A percentile compares a stretch with the other conserved stretches of the same genome.
Conservation (phyloP, 2,888 invertebrate species). For the Alsophila aescularia region DNA sequence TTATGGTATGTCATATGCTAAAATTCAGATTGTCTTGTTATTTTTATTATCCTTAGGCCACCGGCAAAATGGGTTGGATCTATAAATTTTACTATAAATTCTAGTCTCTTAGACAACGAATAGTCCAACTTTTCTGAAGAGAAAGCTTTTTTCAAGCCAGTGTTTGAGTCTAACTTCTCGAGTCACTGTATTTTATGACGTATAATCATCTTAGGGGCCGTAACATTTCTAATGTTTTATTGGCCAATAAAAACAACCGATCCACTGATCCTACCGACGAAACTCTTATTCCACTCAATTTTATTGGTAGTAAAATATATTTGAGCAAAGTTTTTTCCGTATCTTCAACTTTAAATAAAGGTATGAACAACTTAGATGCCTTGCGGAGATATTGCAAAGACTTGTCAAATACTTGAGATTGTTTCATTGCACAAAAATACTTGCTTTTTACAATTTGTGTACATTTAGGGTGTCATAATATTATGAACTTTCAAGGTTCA, state of each 20-base stretch:
- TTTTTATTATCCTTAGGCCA: no score
- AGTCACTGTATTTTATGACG: slow-evolving; percentile 15
- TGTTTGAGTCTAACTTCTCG: not conserved
- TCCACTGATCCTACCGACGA: slow-evolving; percentile 18
- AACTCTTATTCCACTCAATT: slow-evolving; percentile 21
- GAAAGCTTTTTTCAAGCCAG: not conserved
- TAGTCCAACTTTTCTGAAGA: not conserved
- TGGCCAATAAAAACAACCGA: slow-evolving; percentile 28
- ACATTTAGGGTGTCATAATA: no score
- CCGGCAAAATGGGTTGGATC: no score
- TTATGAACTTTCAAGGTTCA: no score
- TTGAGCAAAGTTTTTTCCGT: slow-evolving; percentile 10
- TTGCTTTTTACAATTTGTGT: no score
- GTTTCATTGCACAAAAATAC: no score
- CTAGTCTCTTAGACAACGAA: not conserved
- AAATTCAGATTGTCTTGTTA: no score
- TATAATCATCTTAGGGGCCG: slow-evolving; percentile 22
- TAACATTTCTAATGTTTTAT: slow-evolving; percentile 29
- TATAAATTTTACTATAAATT: not conserved
- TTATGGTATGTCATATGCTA: no score
- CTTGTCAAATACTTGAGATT: no score
- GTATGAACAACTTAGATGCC: not conserved
- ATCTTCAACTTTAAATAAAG: slow-evolving; percentile 8
- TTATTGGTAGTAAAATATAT: slow-evolving; percentile 29
- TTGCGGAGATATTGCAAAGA: no score